Base-by-base conservation (phyloP, 2,888 invertebrate genomes). In the Coronaproctus castanopsis region DNA sequence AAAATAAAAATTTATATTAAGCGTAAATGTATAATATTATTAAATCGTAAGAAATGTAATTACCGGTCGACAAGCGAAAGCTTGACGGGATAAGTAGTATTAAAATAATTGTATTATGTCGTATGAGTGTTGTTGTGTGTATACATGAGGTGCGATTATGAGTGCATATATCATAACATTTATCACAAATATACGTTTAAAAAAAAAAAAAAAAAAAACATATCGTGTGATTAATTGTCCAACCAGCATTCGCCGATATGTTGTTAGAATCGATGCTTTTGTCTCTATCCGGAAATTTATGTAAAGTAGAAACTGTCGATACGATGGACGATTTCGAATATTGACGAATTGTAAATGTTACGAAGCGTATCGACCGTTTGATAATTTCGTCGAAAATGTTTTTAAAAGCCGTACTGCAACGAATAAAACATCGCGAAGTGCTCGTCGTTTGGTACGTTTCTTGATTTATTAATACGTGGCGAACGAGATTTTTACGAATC, bases 401-500 rank as follows among this genome's bases (percentile, higher is more conserved):
- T 19, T 57, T 3, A 20, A 18, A 3, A 10, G 49, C 5, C 48
- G 57, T 18, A 48, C 48, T 19, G 48, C 57, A 51, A 21, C 22
- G 57, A 51, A 10, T 23, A 18, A 52, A 56, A 21, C 57, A 57
- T 21, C 2, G n/a, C 8, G 3, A 23, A 21, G 21, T 52, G 8
- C 52, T 24, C 18, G 20, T 57, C 3, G 22, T 51, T 57, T n/a
- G 57, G 57, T 23, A 52, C 51, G 2, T 21, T 14, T 3, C 8
- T 57, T 18, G 57, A 57, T n/a, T 22, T 2, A n/a, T 14, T 49
- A 18, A 57, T 57, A 10, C 57, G 57, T 48, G 57, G 57, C 3
- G 22, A 57, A 51, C n/a, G 18, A 10, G 51, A 57, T 21, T 21
- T 57, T 21, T 2, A 18, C 3, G 10, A 52, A n/a, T 51, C 51